phyloP scores from a whole-genome alignment of 2,888 invertebrate species.

The Diogma glabrata region DNA sequence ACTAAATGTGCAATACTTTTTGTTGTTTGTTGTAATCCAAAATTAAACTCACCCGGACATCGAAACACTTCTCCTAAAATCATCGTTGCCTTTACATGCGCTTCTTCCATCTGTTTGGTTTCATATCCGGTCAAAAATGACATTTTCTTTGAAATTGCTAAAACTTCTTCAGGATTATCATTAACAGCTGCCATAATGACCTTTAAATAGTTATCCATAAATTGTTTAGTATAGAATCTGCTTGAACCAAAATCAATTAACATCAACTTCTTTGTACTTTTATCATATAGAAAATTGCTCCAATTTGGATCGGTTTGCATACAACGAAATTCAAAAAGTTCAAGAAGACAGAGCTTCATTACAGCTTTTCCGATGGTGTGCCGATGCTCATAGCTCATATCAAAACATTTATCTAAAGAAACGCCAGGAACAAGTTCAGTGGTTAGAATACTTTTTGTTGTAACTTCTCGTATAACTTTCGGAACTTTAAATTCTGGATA shows the following conservation, averaged over 20 bases:
- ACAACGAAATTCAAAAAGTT: conserved; percentile 79
- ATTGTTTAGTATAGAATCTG: conserved; percentile 68
- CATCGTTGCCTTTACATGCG: conserved; percentile 94
- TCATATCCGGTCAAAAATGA: conserved; percentile 98
- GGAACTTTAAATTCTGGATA: conserved; percentile 84
- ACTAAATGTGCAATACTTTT: conserved; percentile 75
- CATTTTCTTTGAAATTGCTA: conserved; percentile 70
- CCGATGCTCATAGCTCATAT: conserved; percentile 41
- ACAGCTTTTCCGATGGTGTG: conserved; percentile 64
- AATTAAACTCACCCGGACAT: conserved; percentile 68
- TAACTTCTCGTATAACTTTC: conserved; percentile 56
- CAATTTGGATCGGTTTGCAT: conserved; percentile 99
- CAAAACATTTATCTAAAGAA: conserved; percentile 80
- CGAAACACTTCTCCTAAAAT: conserved; percentile 93
- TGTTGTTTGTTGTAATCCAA: conserved; percentile 64
- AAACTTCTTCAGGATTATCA: conserved; percentile 58
- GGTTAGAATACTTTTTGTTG: conserved; percentile 56
- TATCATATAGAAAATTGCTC: conserved; percentile 96
- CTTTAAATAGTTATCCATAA: conserved; percentile 86
- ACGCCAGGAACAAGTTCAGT: conserved; percentile 86
- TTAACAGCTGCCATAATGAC: conserved; percentile 84
- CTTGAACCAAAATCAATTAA: conserved; percentile 95
- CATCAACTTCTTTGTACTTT: conserved; percentile 63
- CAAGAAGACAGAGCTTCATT: conserved; percentile 71
- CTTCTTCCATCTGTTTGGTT: conserved; percentile 91